These are phyloP conservation scores for Nephrotoma flavescens DNA, from an alignment of 2,888 invertebrate species.

Conservation along the genomic window DNA sequence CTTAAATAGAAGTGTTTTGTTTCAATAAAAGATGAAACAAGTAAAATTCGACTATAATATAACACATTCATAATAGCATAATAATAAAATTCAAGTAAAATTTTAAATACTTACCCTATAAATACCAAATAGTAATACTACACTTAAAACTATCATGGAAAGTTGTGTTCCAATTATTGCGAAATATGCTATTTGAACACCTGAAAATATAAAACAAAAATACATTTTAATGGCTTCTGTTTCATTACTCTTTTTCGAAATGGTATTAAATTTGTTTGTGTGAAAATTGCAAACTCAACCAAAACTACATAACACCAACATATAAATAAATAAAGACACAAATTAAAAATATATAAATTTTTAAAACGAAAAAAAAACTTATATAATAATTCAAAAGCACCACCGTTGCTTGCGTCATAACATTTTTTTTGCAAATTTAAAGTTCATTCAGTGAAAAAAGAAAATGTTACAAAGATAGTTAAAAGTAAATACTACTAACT, in stretches of 20 bases:
- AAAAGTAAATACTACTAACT: no score
- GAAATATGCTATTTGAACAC: conserved; percentile 66
- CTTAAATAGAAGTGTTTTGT: not conserved
- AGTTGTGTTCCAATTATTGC: conserved; percentile 67
- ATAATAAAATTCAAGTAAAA: not conserved
- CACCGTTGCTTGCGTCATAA: no score
- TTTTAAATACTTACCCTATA: conserved; percentile 47
- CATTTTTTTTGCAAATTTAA: no score
- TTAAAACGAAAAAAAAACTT: no score
- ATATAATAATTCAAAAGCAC: no score
- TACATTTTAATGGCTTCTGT: not conserved
- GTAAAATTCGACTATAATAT: not conserved
- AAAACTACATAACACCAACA: not conserved
- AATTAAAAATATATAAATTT: no score
- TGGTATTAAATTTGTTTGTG: not conserved
- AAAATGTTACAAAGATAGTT: no score
- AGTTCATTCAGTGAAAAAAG: no score
- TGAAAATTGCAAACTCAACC: not conserved
- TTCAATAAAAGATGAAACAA: not conserved
- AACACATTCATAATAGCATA: no score
- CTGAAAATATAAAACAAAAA: conserved; percentile 37
- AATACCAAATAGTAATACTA: conserved; percentile 56
- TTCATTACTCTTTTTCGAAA: not conserved
- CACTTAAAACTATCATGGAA: conserved; percentile 59
- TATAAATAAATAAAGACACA: no score